These are phyloP conservation scores for Cebuella pygmaea DNA, from an alignment of 2,797 vertebrate species.

Conservation along the genomic window DNA sequence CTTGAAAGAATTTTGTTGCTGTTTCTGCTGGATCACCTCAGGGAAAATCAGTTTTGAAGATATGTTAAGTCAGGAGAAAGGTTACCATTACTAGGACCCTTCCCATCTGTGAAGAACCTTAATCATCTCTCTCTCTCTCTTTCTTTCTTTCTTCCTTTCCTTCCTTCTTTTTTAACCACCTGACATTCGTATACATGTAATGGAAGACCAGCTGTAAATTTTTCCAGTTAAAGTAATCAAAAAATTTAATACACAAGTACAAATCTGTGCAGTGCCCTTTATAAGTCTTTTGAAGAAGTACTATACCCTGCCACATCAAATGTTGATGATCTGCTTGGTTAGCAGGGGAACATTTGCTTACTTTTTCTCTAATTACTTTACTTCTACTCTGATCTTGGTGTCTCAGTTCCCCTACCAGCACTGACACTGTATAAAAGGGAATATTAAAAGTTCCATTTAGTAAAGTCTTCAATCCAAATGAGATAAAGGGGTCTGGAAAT, in stretches of 20 bases:
- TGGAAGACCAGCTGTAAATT: not conserved
- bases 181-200: not conserved
- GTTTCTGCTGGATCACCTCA: not conserved
- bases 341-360: not conserved
- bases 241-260: not conserved
- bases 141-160: not conserved
- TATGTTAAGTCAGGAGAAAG: not conserved
- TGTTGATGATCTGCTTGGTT: not conserved
- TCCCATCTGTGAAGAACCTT: not conserved
- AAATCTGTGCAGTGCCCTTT: not conserved
- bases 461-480: not conserved
- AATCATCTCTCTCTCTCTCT: not conserved
- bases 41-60: not conserved
- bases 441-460: not conserved
- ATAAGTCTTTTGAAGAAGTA: not conserved
- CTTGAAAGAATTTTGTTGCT: not conserved
- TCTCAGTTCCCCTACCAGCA: not conserved
- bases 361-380: not conserved
- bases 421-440: not conserved
- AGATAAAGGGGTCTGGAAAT: not conserved
- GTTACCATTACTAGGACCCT: not conserved
- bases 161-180: not conserved
- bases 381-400: not conserved
- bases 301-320: not conserved
- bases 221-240: conserved; percentile 22